Conservation (phyloP, 2,888 invertebrate genomes). For the Poecilobothrus nobilitatus region DNA sequence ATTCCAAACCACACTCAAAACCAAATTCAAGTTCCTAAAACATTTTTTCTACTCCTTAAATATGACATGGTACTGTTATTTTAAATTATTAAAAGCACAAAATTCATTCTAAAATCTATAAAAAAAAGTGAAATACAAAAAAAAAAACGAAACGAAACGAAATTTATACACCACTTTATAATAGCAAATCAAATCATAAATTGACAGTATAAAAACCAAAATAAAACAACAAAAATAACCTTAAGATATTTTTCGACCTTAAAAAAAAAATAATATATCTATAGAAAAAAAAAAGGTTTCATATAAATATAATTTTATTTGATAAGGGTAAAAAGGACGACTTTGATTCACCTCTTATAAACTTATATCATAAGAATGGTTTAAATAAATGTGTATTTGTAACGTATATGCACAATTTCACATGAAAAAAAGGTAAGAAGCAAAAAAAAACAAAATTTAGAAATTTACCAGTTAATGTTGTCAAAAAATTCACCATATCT, state of each 20-base stretch:
- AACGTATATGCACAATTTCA: background rate
- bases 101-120: background rate
- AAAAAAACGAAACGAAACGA: background rate
- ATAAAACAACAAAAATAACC: background rate
- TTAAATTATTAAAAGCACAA: too few species aligned
- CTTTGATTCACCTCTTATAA: background rate
- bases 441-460: background rate
- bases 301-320: background rate
- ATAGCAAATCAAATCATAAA: conserved; percentile 4
- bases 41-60: too few species aligned
- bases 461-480: background rate
- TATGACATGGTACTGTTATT: too few species aligned
- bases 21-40: too few species aligned
- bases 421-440: background rate
- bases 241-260: background rate
- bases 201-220: background rate
- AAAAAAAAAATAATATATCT: background rate
- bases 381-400: background rate
- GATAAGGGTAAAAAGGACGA: conserved; percentile 3
- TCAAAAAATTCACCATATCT: background rate
- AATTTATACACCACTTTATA: background rate
- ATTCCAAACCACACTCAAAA: too few species aligned
- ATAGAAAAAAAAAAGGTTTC: background rate
- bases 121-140: background rate
- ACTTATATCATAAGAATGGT: too few species aligned